A percentile compares a stretch with the other conserved stretches of the same genome.
Conservation (phyloP, 2,113 vertebrate genomes). For the Jaculus jaculus region DNA sequence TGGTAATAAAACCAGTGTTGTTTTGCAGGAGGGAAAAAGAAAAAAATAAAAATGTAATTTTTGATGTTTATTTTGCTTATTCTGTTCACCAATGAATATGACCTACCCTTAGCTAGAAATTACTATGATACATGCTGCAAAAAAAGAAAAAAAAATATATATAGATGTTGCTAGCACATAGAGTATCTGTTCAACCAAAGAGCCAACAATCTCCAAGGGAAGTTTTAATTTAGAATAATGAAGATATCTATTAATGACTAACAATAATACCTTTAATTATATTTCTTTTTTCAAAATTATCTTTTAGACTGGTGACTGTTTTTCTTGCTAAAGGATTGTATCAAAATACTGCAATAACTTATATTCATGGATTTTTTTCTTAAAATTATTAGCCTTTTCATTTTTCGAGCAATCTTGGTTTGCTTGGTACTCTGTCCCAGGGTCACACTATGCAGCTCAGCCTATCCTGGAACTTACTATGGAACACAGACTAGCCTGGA, state of each 20-base stretch:
- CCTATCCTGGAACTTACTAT: no score
- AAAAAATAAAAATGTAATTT: slow-evolving; percentile 41
- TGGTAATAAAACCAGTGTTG: slow-evolving; percentile 22
- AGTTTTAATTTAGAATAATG: not conserved
- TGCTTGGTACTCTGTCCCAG: not conserved
- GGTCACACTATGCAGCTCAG: no score
- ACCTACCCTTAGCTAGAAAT: not conserved
- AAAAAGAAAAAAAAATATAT: no score
- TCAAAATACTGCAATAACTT: not conserved
- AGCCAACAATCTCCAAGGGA: slow-evolving; percentile 18
- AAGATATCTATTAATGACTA: slow-evolving; percentile 34
- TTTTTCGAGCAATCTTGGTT: slow-evolving; percentile 9
- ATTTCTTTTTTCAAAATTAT: not conserved
- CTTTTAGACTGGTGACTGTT: slow-evolving; percentile 33
- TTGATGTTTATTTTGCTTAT: slow-evolving; percentile 28
- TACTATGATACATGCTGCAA: slow-evolving; percentile 3
- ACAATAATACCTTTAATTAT: slow-evolving; percentile 35
- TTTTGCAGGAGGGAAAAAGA: not conserved
- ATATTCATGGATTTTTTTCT: slow-evolving; percentile 30
- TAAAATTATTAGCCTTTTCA: slow-evolving; percentile 23
- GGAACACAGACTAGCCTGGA: no score
- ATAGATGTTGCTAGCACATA: slow-evolving; percentile 20
- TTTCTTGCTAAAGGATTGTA: slow-evolving; percentile 39
- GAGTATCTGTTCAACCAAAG: not conserved
- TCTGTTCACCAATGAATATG: slow-evolving; percentile 26